phyloP scores from a whole-genome alignment of 2,113 vertebrate species.

The Aptenodytes forsteri region DNA sequence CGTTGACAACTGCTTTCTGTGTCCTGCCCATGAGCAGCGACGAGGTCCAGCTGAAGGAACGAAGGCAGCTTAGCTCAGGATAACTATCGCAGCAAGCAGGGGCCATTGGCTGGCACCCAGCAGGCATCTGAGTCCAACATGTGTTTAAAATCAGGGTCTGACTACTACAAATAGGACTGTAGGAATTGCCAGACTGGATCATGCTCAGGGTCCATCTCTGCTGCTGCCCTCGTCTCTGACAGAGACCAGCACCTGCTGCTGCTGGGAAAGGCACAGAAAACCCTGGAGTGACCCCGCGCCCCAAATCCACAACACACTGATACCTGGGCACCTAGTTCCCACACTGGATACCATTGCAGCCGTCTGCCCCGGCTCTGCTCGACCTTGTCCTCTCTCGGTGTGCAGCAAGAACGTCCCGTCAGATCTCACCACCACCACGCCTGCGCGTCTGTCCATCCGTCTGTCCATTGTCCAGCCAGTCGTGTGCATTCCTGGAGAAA shows the following conservation, averaged over 20 bases:
- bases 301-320: neutral
- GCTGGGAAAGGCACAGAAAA: neutral
- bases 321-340: neutral
- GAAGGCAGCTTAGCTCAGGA: neutral
- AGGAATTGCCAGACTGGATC: neutral
- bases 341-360: fast-evolving
- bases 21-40: neutral
- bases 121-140: neutral
- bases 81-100: neutral
- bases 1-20: neutral
- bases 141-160: neutral
- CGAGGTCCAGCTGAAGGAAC: neutral
- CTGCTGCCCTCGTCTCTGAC: fast-evolving
- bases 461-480: fast-evolving
- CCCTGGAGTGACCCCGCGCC: neutral
- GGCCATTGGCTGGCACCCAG: neutral
- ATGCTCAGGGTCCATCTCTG: neutral
- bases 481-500: neutral
- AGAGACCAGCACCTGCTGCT: neutral
- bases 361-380: fast-evolving
- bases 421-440: no score
- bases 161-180: neutral
- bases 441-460: fast-evolving
- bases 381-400: no score
- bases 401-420: fast-evolving